phyloP scores from a whole-genome alignment of 2,888 invertebrate species.

The Troides oblongomaculatus region DNA sequence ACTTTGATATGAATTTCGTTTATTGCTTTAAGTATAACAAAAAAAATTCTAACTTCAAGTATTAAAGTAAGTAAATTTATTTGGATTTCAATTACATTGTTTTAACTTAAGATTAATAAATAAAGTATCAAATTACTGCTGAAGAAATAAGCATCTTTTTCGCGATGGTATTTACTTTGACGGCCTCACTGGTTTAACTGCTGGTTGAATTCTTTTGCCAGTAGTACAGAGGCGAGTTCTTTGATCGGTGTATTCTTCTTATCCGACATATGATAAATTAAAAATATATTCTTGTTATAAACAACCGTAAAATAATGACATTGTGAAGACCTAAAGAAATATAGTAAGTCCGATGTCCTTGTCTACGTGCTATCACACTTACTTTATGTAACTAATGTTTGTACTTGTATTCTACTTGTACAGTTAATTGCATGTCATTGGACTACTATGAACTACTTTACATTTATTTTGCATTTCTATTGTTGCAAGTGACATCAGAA shows the following conservation, averaged over 20 bases:
- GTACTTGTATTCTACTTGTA: not conserved
- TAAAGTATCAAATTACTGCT: not conserved
- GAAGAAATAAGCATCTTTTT: not conserved
- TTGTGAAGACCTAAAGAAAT: not conserved
- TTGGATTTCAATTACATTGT: not conserved
- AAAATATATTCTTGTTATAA: not conserved
- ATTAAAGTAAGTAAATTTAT: too few species aligned
- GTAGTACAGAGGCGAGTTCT: not conserved
- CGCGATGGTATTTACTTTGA: not conserved
- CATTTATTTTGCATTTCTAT: conserved; percentile 23
- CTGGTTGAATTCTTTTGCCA: not conserved
- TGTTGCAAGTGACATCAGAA: conserved; percentile 14
- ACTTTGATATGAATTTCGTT: conserved; percentile 15
- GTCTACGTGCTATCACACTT: not conserved
- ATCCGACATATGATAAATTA: not conserved
- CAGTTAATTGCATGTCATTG: conserved; percentile 13
- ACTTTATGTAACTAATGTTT: not conserved
- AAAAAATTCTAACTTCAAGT: not conserved
- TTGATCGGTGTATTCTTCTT: too few species aligned
- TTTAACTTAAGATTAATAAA: not conserved
- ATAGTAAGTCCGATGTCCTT: not conserved
- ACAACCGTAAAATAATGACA: not conserved
- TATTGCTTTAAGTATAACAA: not conserved
- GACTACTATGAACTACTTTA: conserved; percentile 13
- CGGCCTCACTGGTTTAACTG: not conserved